phyloP scores from a whole-genome alignment of 2,797 vertebrate species.

The Oophaga sylvatica region DNA sequence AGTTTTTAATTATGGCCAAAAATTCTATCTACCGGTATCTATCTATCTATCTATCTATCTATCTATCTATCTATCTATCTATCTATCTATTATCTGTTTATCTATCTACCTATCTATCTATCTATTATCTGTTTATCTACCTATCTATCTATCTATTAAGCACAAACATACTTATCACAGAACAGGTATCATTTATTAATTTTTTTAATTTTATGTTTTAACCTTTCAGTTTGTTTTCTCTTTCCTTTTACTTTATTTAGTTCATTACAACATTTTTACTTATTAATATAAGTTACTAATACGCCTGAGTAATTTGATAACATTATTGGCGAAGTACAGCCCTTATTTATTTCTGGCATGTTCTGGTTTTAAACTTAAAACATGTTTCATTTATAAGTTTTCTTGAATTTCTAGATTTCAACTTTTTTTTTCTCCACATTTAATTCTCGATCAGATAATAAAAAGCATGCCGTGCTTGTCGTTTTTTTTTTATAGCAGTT shows the following conservation, averaged over 20 bases:
- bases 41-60: slow-evolving; percentile 9
- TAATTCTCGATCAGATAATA: background rate
- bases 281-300: background rate
- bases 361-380: background rate
- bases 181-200: background rate
- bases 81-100: background rate
- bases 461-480: background rate
- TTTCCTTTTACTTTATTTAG: background rate
- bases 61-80: slow-evolving; percentile 11
- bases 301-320: no score
- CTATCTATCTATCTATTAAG: background rate
- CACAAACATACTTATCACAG: background rate
- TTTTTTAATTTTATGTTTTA: background rate
- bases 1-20: background rate
- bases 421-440: background rate
- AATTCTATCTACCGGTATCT: background rate
- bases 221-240: background rate
- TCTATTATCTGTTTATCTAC: slow-evolving; percentile 3
- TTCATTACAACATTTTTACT: background rate
- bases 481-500: background rate
- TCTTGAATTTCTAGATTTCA: background rate
- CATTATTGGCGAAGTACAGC: background rate
- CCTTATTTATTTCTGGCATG: background rate
- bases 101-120: slow-evolving; percentile 2
- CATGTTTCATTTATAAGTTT: background rate